Conservation (phyloP, 2,113 vertebrate species). For the Cricetomys ansorgei region DNA sequence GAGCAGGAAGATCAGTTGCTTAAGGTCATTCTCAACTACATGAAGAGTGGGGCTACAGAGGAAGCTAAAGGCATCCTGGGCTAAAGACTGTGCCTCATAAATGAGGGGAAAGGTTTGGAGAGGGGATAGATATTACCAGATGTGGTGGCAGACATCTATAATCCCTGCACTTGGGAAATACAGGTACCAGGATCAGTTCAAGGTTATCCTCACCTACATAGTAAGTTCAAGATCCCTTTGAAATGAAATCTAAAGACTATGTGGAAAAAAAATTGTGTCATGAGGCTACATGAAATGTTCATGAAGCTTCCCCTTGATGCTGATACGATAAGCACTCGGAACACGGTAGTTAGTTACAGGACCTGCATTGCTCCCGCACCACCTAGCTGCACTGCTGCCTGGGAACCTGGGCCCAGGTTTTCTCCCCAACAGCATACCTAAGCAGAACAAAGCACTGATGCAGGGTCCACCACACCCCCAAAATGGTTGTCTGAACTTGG, state of each 20-base stretch:
- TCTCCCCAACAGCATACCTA: neutral
- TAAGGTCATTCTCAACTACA: neutral
- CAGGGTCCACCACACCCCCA: neutral
- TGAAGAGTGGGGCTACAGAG: neutral
- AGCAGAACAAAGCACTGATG: neutral
- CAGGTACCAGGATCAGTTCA: neutral
- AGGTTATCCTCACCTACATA: neutral
- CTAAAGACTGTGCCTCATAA: neutral
- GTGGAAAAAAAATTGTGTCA: neutral
- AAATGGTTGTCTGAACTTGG: neutral
- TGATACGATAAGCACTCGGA: neutral
- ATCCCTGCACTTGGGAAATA: neutral
- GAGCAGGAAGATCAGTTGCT: neutral
- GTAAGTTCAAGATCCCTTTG: neutral
- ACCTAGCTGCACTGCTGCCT: neutral
- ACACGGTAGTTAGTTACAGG: neutral
- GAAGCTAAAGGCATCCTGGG: too few species aligned
- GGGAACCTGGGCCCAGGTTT: neutral
- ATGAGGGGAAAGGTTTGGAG: neutral
- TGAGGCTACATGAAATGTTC: neutral
- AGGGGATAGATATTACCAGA: neutral
- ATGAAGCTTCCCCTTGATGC: neutral
- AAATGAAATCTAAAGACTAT: neutral
- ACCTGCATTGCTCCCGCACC: neutral
- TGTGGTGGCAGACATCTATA: neutral